Base-by-base conservation (phyloP, 64 coral and sea anemone genomes). In the Montipora efflorescens region DNA sequence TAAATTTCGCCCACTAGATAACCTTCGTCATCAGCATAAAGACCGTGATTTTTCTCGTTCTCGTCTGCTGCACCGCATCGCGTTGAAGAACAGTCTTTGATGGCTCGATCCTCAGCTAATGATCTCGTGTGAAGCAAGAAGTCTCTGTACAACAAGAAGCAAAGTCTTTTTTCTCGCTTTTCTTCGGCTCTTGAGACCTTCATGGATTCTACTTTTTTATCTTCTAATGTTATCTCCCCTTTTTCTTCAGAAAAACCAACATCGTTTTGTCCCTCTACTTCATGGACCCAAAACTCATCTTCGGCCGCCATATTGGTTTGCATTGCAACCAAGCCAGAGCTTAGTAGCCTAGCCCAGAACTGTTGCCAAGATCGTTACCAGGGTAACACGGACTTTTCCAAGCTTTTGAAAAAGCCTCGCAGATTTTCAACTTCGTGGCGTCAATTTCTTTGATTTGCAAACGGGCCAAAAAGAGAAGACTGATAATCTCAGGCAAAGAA, bases 301-400 rank as follows among this genome's bases (percentile, higher is more conserved):
- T 81, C 55, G 14, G 23, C 36, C 25, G 62, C 81, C 81, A 84
- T 84, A 8, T 84, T 83, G n/a, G 10, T 69, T 23, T 68, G 62
- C 81, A 47, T 84, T 84, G 62, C 20, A 84, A 18, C 81, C 81
- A 15, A 18, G 81, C 61, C 59, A 67, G 36, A 69, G 15, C 59
- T 84, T 70, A 25, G 81, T 84, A 84, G 81, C 81, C 81, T 47
- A 48, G 28, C 36, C 81, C 11, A 8, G 53, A 11, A 8, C 59
- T 84, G 53, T 57, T 57, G 53, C 53, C 53, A 57, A 8, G 53
- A 57, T 11, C 53, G 81, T 84, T 84, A 69, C 81, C 59, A 84
- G 81, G 81, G 81, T 48, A 84, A 84, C 59, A 68, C 62, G 15
- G 67, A 84, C 61, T 84, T 84, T 47, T 62, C 80, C 7, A 48